Evolutionary conservation across 1,140 invertebrate genomes (phyloP), one percentile per base, ranked within the genome.

Genomic region (Dufourea novaeangliae): DNA sequence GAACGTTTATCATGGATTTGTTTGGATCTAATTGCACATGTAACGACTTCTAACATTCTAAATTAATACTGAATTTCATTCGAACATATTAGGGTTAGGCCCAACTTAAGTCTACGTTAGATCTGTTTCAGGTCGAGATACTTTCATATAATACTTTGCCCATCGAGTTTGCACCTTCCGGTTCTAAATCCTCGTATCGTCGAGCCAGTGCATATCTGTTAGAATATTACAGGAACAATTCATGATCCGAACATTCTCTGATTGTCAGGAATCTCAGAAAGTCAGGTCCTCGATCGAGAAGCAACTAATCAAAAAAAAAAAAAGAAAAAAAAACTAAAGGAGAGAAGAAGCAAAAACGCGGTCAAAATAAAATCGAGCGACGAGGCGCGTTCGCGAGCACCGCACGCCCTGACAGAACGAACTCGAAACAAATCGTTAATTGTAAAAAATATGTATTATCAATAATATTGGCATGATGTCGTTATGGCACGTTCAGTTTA

Each of bases 381-480:
- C 56, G n/a, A 34, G 32, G 52, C n/a, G n/a, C 56, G 17, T 34
- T 52, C 32, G 67, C 41, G 29, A 12, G 52, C 14, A n/a, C 20
- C 32, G 57, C 17, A 32, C 44, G 57, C 25, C 68, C 2, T 82
- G 87, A 90, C 85, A 87, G 86, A 91, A 88, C 78, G 74, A 77
- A 85, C 73, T 82, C 82, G 75, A 87, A 83, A 89, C 80, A 66
- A 73, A 85, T 85, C 62, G 69, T 86, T 88, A 88, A 57, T 57
- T 87, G 80, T 87, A 88, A 88, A 90, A 86, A 89, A 88, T 88
- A 89, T 86, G 81, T 87, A 88, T 89, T 89, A 91, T 90, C 70
- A 79, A 82, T 90, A 91, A 89, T 90, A 90, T 92, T 92, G 90
- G 91, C 91, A 92, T 92, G 89, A 91, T 91, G 89, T 92, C 69